Base-by-base conservation (phyloP, 2,113 vertebrate genomes). In the Ictidomys tridecemlineatus region DNA sequence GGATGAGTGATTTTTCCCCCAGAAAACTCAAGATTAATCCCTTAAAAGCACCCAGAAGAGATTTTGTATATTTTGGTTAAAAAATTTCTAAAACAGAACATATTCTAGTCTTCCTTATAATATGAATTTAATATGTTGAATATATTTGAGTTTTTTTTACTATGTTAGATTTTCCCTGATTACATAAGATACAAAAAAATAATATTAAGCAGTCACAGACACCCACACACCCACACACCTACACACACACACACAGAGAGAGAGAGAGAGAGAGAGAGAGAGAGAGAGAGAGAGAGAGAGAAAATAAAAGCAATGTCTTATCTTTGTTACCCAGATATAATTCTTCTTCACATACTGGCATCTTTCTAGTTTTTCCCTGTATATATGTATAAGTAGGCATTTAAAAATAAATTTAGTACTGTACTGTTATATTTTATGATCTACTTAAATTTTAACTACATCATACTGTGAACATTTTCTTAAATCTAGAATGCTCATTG, bases 51-150 rank as follows among this genome's bases (percentile, higher is more conserved):
- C 24, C 34, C 69, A 69, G 53, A 89, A 89, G 77, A 91, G 13
- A 74, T 95, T 95, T 89, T 92, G 30, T 73, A 65, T 90, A 10
- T 65, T 96, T 96, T 77, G 53, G 24, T 95, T 95, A 53, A 83
- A 20, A 80, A 73, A 96, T 87, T 79, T 85, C 73, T 91, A 93
- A 92, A 93, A 51, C 73, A 28, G 69, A 85, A 76, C 45, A 30
- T 91, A 74, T 79, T 94, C 3, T 48, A 51, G 45, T 78, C 45
- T 94, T 95, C 10, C 22, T 30, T 95, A 12, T 96, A 88, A 61
- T 88, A 4, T 72, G 70, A 96, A 87, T 87, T 94, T 48, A 93
- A 0, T 89, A 85, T 42, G 58, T 85, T 94, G 53, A 95, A 93
- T 89, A 85, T 5, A 76, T 77, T 89, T 77, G 61, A 42, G 5